Percentiles rank a stretch among this genome's conserved stretches.
Conservation (phyloP, 2,888 invertebrate genomes). For the Idaea dimidiata region DNA sequence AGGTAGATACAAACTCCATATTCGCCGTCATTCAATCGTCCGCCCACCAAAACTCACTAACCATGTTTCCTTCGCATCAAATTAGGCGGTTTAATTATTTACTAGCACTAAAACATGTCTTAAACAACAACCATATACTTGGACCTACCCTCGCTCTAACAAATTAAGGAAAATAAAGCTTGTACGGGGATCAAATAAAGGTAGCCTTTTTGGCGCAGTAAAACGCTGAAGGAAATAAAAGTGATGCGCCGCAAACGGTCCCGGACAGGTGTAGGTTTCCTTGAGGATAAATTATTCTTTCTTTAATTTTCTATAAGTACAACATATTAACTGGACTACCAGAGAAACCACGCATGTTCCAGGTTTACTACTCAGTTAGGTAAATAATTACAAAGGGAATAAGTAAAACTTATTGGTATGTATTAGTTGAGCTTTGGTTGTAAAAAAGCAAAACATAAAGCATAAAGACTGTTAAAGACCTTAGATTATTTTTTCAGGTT, state of each 20-base stretch:
- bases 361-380: neutral
- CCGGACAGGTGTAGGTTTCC: slow-evolving; percentile 68
- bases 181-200: slow-evolving; percentile 54
- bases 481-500: too few relatives aligned
- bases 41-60: slow-evolving; percentile 59
- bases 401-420: neutral
- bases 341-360: neutral
- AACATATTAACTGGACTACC: neutral
- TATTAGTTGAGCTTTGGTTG: neutral
- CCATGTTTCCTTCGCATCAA: slow-evolving; percentile 69
- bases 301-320: slow-evolving; percentile 41
- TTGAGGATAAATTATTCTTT: slow-evolving; percentile 52
- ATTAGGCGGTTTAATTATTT: slow-evolving; percentile 78
- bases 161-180: slow-evolving; percentile 39
- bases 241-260: slow-evolving; percentile 44
- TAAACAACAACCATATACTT: slow-evolving; percentile 51
- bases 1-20: slow-evolving; percentile 24
- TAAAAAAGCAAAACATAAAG: too few relatives aligned
- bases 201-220: slow-evolving; percentile 60
- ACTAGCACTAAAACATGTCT: slow-evolving; percentile 73
- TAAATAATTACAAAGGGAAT: neutral
- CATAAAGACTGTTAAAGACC: too few relatives aligned
- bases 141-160: slow-evolving; percentile 48
- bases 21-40: slow-evolving; percentile 55
- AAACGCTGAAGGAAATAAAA: slow-evolving; percentile 71